phyloP scores from a whole-genome alignment of 1,140 invertebrate species.

The Drosophila biarmipes region DNA sequence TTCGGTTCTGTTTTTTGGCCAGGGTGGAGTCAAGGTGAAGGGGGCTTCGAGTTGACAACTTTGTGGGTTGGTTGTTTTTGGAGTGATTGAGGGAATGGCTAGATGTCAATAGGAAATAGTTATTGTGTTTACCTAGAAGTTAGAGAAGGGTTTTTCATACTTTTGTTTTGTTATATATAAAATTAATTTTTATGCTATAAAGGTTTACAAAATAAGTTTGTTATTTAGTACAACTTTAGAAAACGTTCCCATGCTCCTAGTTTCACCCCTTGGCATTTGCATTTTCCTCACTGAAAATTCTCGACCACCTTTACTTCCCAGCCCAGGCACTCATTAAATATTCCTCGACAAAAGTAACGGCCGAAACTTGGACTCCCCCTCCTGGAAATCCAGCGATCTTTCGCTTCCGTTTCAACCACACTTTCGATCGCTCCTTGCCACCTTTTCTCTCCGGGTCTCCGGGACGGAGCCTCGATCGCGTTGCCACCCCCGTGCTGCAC shows the following conservation, averaged over 20 bases:
- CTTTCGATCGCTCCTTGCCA: slow-evolving; percentile 25
- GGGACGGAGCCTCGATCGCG: slow-evolving; percentile 15
- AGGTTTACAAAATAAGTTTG: too few species aligned
- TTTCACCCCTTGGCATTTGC: slow-evolving; percentile 8
- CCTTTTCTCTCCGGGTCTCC: slow-evolving; percentile 12
- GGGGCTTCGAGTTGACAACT: slow-evolving; percentile 29
- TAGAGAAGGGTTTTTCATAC: too few species aligned
- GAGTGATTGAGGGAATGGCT: slow-evolving; percentile 26
- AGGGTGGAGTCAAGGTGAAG: slow-evolving; percentile 27
- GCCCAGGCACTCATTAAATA: slow-evolving; percentile 26
- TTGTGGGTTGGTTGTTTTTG: slow-evolving; percentile 14
- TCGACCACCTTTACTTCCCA: slow-evolving; percentile 9
- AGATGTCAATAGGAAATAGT: not conserved
- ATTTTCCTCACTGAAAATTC: slow-evolving; percentile 37
- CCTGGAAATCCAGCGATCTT: slow-evolving; percentile 25
- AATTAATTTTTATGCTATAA: not conserved
- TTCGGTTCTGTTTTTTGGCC: slow-evolving; percentile 1
- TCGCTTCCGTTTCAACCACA: slow-evolving; percentile 30
- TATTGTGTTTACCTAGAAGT: not conserved
- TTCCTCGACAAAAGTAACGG: slow-evolving; percentile 43
- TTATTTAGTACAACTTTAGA: not conserved
- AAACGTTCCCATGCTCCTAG: slow-evolving; percentile 9
- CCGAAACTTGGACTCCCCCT: slow-evolving; percentile 6
- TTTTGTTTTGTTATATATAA: too few species aligned
- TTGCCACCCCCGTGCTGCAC: slow-evolving; percentile 45